Conservation (phyloP, 2,888 invertebrate genomes). For the Taenaris catops region DNA sequence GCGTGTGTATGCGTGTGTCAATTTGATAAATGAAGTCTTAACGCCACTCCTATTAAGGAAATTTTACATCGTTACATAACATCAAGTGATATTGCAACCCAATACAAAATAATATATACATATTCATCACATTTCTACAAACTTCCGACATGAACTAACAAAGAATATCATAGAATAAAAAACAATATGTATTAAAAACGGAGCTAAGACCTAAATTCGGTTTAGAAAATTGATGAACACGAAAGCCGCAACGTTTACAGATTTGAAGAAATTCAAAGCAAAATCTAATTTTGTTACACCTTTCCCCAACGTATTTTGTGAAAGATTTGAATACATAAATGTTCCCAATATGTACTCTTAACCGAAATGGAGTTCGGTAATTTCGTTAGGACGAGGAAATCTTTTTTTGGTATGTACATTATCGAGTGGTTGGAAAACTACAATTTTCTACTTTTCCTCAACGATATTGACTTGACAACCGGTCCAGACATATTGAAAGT, state of each 20-base stretch:
- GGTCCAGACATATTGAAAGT: too few species aligned
- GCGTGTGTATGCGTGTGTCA: too few species aligned
- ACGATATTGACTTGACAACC: too few species aligned
- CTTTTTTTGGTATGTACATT: constrained; percentile 2
- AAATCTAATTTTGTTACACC: constrained; percentile 14
- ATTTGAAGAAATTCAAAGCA: constrained; percentile 12
- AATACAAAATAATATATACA: too few species aligned
- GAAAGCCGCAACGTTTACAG: constrained; percentile 8
- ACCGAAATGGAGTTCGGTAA: constrained; percentile 10
- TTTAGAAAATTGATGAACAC: constrained; percentile 4
- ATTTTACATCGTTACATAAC: too few species aligned
- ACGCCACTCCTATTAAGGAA: too few species aligned
- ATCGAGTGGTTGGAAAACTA: background rate
- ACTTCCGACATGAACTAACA: too few species aligned
- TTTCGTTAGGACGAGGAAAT: constrained; percentile 4
- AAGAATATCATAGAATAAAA: too few species aligned
- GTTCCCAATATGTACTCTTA: constrained; percentile 12
- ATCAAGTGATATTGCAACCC: too few species aligned
- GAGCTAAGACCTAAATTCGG: background rate
- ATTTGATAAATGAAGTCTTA: too few species aligned
- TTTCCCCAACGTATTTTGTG: constrained; percentile 6
- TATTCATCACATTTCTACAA: too few species aligned
- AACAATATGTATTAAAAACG: background rate
- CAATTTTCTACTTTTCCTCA: too few species aligned
- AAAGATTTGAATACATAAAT: constrained; percentile 11